phyloP scores from a whole-genome alignment of 1,140 invertebrate species.

The Monomorium pharaonis region DNA sequence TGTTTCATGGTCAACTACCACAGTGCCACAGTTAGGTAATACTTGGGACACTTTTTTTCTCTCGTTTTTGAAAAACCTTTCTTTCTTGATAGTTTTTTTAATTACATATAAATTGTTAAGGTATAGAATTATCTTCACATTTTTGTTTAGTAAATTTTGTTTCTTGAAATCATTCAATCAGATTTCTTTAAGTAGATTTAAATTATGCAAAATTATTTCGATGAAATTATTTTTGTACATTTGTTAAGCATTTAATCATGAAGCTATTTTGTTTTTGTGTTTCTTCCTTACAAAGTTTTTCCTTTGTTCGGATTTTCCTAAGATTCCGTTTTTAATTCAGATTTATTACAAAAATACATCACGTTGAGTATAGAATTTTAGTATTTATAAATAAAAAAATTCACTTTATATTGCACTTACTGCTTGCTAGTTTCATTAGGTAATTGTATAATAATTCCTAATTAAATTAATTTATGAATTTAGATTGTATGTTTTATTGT shows the following conservation, averaged over 20 bases:
- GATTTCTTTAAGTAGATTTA: neutral
- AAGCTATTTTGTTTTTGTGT: neutral
- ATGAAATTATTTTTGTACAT: neutral
- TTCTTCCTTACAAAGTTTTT: neutral
- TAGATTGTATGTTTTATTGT: slow-evolving; percentile 74
- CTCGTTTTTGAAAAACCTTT: neutral
- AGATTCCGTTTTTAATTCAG: neutral
- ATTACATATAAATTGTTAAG: neutral
- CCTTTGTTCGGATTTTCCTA: neutral
- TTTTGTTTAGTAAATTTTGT: slow-evolving; percentile 19
- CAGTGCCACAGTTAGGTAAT: slow-evolving; percentile 71
- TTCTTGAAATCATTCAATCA: neutral
- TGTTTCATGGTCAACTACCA: slow-evolving; percentile 63
- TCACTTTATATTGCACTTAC: neutral
- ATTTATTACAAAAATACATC: slow-evolving; percentile 11
- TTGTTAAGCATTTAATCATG: neutral
- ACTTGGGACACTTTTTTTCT: slow-evolving; percentile 36
- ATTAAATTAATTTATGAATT: slow-evolving; percentile 15
- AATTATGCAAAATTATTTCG: neutral
- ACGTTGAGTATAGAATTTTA: slow-evolving; percentile 9
- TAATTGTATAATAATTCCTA: neutral
- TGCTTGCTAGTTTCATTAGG: slow-evolving; percentile 10
- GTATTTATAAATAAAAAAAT: neutral
- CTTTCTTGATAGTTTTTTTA: neutral
- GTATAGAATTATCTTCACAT: neutral